A percentile compares a stretch with the other conserved stretches of the same genome.
These are phyloP conservation scores for Acanthosoma haemorrhoidale DNA, from an alignment of 2,888 invertebrate genomes.

Conservation along the genomic window DNA sequence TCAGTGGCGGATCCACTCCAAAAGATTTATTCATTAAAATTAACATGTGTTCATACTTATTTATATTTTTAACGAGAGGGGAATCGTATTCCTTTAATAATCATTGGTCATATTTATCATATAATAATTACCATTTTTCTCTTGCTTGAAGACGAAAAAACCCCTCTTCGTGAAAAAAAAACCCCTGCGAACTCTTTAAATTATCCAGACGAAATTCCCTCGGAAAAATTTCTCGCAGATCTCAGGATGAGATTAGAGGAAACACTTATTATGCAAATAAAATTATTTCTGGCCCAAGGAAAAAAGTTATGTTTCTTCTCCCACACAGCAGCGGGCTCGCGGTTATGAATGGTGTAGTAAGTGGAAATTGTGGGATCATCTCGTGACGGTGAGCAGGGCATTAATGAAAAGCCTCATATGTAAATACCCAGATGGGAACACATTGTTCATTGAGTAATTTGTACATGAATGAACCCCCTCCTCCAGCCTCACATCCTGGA, in stretches of 20 bases:
- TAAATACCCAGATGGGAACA: slow-evolving; percentile 12
- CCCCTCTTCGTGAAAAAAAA: too few relatives aligned
- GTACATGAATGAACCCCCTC: slow-evolving; percentile 19
- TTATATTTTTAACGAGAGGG: too few relatives aligned
- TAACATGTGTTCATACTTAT: too few relatives aligned
- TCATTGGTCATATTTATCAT: too few relatives aligned
- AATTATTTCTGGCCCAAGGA: background rate
- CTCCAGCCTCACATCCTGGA: background rate
- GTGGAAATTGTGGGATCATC: slow-evolving; percentile 17
- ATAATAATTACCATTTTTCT: too few relatives aligned
- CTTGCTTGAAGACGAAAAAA: too few relatives aligned
- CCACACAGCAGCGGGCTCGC: background rate
- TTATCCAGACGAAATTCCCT: too few relatives aligned
- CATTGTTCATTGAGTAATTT: slow-evolving; percentile 22
- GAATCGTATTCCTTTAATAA: too few relatives aligned
- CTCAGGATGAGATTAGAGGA: background rate
- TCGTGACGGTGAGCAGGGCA: background rate
- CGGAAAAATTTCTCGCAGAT: too few relatives aligned
- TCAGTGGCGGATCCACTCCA: too few relatives aligned
- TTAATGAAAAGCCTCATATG: slow-evolving; percentile 20
- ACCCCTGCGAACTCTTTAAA: too few relatives aligned
- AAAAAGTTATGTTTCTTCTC: background rate
- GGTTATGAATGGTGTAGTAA: slow-evolving; percentile 11
- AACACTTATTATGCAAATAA: background rate
- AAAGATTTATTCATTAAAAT: too few relatives aligned